Evolutionary conservation across 2,113 vertebrate species (phyloP).

Genomic region (Proteles cristata): DNA sequence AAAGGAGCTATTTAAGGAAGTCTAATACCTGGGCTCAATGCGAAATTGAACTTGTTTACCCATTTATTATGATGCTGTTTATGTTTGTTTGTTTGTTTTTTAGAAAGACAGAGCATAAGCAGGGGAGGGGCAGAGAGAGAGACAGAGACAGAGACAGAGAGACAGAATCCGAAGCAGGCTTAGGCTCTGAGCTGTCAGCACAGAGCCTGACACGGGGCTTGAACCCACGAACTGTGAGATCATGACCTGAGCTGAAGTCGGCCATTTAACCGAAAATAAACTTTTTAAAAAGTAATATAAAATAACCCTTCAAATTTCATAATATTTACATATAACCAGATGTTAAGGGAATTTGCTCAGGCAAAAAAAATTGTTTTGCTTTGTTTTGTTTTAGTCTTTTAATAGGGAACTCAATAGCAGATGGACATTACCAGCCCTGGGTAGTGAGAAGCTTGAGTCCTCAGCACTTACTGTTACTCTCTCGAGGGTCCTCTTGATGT

Average conservation of each 20-base stretch:
- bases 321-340: neutral
- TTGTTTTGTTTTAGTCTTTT: neutral
- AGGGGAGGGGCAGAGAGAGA: too few relatives aligned
- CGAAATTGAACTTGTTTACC: neutral
- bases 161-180: too few relatives aligned
- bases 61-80: neutral
- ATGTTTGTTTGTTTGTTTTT: too few relatives aligned
- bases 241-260: too few relatives aligned
- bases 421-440: neutral
- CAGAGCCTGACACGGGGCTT: too few relatives aligned
- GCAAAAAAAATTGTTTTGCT: neutral
- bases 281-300: neutral
- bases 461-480: neutral
- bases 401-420: neutral
- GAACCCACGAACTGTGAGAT: too few relatives aligned
- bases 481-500: neutral
- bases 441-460: neutral
- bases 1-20: constrained; percentile 25
- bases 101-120: too few relatives aligned
- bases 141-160: too few relatives aligned
- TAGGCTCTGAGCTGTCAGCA: too few relatives aligned
- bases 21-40: neutral
- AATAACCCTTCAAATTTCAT: neutral
- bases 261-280: too few relatives aligned
- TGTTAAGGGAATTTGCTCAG: neutral